Conservation (phyloP, 1,140 invertebrate genomes). For the Apis mellifera region Amel_HAv3.1 CM009942.2:7890001-7890500, state of each 20-base stretch:
- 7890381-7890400: too few species aligned
- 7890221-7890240: background rate
- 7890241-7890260: background rate
- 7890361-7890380: too few species aligned
- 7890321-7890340: too few species aligned
- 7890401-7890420: too few species aligned
- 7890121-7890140: background rate
- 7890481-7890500: too few species aligned
- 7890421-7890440: too few species aligned
- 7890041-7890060: background rate
- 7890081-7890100: conserved; percentile 16
- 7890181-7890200: conserved; percentile 32
- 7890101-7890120: conserved; percentile 12
- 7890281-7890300: background rate
- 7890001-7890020: too few species aligned
- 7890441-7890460: too few species aligned
- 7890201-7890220: conserved; percentile 28
- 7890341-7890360: too few species aligned
- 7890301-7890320: too few species aligned
- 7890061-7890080: background rate
- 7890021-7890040: background rate
- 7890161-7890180: conserved; percentile 19
- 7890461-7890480: too few species aligned
- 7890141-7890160: conserved; percentile 11
- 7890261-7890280: background rate